These are phyloP conservation scores for Salarias fasciatus DNA, from an alignment of 2,797 vertebrate species.

Conservation along the genomic window DNA sequence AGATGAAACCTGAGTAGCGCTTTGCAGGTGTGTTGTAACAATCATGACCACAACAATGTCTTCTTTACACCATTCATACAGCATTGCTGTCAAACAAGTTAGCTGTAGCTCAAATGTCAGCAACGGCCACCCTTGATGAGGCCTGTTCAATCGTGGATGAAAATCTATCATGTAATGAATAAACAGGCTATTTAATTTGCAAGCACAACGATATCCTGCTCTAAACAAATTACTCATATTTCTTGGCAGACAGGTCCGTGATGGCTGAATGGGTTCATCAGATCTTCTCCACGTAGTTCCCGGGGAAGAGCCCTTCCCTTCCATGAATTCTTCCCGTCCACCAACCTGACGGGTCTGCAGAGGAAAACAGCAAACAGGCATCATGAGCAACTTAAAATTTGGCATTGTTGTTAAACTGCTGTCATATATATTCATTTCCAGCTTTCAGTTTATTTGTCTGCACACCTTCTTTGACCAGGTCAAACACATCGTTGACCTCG, in stretches of 20 bases:
- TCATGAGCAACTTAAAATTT: background rate
- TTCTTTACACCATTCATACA: constrained; percentile 7
- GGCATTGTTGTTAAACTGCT: too few relatives aligned
- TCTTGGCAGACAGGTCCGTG: background rate
- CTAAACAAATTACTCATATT: constrained; percentile 3
- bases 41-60: constrained; percentile 6
- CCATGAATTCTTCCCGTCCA: constrained; percentile 92
- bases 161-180: constrained; percentile 2
- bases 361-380: constrained; percentile 15
- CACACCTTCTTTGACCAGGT: constrained; percentile 91
- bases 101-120: constrained; percentile 39
- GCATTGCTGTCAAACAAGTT: constrained; percentile 16
- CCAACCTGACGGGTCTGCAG: constrained; percentile 92
- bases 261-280: constrained; percentile 68
- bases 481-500: constrained; percentile 88
- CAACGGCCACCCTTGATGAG: constrained; percentile 1
- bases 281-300: constrained; percentile 97
- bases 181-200: constrained; percentile 5
- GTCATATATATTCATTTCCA: too few relatives aligned
- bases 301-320: constrained; percentile 93
- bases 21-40: constrained; percentile 29
- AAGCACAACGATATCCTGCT: constrained; percentile 8
- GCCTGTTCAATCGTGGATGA: background rate
- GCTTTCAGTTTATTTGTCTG: background rate
- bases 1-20: constrained; percentile 55